Base-by-base conservation (phyloP, 2,797 vertebrate genomes). In the Amphiprion clarkii region DNA sequence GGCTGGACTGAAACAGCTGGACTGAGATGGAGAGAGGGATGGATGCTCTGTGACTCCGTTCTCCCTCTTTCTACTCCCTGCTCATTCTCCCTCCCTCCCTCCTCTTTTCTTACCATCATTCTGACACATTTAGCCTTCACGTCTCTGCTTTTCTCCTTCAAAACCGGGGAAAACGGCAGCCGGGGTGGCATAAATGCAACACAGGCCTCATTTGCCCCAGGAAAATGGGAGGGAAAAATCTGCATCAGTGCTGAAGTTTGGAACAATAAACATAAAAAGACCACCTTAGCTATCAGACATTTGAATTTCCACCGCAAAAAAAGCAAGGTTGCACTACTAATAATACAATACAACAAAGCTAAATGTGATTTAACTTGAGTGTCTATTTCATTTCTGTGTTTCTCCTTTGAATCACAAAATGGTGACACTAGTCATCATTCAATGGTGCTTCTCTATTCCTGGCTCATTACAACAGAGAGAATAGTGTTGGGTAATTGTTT, bases 401-500 rank as follows among this genome's bases (percentile, higher is more conserved):
- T 67, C 64, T 75, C 67, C 65, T 83, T 85, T 87, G 67, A 85
- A 85, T 83, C 60, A 63, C 68, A 79, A 87, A 87, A 89, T 74
- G 74, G 75, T 86, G 81, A 83, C 86, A 82, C 74, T 63, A 83
- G 76, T 81, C 75, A 81, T 76, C 52, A 13, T 57, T 84, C 73
- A 71, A 62, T 68, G 57, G 54, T 33, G 58, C 75, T 36, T 81
- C 84, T 85, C 81, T 62, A 67, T 74, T 70, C 64, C 77, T 74
- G 74, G 63, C 77, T 87, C 85, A 90, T 89, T 88, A 88, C 87
- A 62, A 69, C 67, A 73, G 80, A 82, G 82, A 83, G 81, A 88
- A 85, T 77, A 33, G 79, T 2, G 42, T 61, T 14, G 67, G 81
- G 66, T 87, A 87, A 90, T 89, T 83, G 85, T 84, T 83, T 90